Percentiles rank a stretch among this genome's conserved stretches.
phyloP scores from a whole-genome alignment of 1,140 invertebrate species.

The Manduca sexta region DNA sequence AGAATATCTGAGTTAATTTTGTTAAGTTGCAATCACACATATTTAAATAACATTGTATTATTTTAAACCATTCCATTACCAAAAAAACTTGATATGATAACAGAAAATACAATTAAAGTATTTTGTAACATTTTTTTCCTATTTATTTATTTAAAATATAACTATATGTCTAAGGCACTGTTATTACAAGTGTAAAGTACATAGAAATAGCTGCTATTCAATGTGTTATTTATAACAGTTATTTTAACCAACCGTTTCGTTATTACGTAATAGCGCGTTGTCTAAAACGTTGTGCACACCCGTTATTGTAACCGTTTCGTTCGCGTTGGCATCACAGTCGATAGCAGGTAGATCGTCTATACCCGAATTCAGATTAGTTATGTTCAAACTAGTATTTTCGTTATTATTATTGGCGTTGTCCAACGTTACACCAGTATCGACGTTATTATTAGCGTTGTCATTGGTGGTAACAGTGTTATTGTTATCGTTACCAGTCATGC shows the following conservation, averaged over 20 bases:
- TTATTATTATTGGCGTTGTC: slow-evolving; percentile 4
- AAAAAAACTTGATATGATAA: too few species aligned
- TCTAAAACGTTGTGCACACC: slow-evolving; percentile 6
- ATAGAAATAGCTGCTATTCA: background rate
- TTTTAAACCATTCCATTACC: too few species aligned
- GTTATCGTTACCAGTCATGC: too few species aligned
- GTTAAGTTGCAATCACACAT: too few species aligned
- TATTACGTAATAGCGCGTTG: background rate
- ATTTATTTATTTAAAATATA: too few species aligned
- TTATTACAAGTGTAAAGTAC: background rate
- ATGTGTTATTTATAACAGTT: background rate
- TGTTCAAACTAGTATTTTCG: slow-evolving; percentile 5
- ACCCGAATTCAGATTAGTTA: background rate
- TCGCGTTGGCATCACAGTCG: background rate
- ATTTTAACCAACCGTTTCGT: background rate
- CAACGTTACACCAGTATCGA: slow-evolving; percentile 3
- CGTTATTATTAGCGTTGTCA: slow-evolving; percentile 4
- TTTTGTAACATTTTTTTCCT: too few species aligned
- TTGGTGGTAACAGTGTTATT: background rate
- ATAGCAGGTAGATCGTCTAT: slow-evolving; percentile 3
- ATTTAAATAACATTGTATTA: too few species aligned
- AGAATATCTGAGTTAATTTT: too few species aligned
- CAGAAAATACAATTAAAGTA: too few species aligned
- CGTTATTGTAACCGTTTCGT: background rate
- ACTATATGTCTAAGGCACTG: background rate